Percentiles rank a stretch among this genome's conserved stretches.
Evolutionary conservation across 1,140 invertebrate species (phyloP).

Genomic region (Rhagoletis zephyria): DNA sequence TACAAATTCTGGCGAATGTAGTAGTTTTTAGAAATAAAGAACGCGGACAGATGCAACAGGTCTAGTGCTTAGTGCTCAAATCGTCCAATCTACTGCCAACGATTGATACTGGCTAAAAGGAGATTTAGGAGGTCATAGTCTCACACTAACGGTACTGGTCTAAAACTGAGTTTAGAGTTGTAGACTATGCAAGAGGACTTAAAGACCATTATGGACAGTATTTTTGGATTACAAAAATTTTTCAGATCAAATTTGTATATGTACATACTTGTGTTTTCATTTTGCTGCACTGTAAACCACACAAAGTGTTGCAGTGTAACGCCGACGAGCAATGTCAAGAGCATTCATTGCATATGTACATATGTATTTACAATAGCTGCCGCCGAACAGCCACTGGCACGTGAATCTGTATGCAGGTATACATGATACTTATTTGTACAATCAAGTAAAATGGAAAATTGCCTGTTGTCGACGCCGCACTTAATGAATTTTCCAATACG

Average conservation of each 20-base stretch:
- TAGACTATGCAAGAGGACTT: too few relatives aligned
- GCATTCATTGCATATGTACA: not conserved
- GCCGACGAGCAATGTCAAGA: not conserved
- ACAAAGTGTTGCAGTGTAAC: not conserved
- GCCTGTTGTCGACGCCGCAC: not conserved
- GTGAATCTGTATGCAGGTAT: not conserved
- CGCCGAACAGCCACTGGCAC: not conserved
- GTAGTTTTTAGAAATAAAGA: too few relatives aligned
- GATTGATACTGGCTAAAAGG: too few relatives aligned
- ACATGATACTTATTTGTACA: not conserved
- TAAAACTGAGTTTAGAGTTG: too few relatives aligned
- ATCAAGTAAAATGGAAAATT: slow-evolving; percentile 5
- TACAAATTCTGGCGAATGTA: too few relatives aligned
- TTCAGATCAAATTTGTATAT: not conserved
- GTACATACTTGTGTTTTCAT: not conserved
- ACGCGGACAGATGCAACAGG: too few relatives aligned
- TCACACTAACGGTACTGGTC: too few relatives aligned
- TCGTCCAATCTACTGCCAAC: too few relatives aligned
- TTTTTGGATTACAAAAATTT: not conserved
- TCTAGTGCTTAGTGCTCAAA: too few relatives aligned
- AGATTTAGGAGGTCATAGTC: too few relatives aligned
- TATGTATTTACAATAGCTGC: not conserved
- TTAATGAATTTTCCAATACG: slow-evolving; percentile 9
- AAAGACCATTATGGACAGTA: not conserved
- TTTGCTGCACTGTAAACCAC: not conserved